phyloP scores from a whole-genome alignment of 2,888 invertebrate genomes.

The Drosophila eohydei region DNA sequence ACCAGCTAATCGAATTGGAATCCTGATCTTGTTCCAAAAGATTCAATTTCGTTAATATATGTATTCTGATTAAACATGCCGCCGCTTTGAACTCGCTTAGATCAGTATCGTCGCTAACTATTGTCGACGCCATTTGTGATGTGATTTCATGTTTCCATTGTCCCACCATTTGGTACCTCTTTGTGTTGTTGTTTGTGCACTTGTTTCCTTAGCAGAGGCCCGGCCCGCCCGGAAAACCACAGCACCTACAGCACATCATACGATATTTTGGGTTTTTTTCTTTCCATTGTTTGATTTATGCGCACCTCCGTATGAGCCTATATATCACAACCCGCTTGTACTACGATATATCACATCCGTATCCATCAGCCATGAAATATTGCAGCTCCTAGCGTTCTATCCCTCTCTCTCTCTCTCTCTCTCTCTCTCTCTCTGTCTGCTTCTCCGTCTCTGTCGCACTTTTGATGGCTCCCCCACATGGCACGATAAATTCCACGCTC shows the following conservation, averaged over 20 bases:
- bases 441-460: slow-evolving; percentile 10
- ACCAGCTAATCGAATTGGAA: neutral
- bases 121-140: slow-evolving; percentile 21
- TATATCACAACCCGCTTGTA: slow-evolving; percentile 62
- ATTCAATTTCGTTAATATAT: slow-evolving; percentile 11
- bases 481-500: slow-evolving; percentile 76
- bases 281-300: slow-evolving; percentile 65
- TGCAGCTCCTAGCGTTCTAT: slow-evolving; percentile 43
- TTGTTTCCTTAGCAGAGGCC: slow-evolving; percentile 37
- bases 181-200: slow-evolving; percentile 28
- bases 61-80: slow-evolving; percentile 4
- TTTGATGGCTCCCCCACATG: slow-evolving; percentile 62
- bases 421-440: neutral
- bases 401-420: slow-evolving; percentile 1
- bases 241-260: slow-evolving; percentile 20
- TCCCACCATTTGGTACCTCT: neutral
- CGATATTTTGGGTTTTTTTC: slow-evolving; percentile 22
- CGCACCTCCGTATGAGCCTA: slow-evolving; percentile 65
- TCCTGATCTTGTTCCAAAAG: neutral
- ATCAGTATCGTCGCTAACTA: slow-evolving; percentile 23
- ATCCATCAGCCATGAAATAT: slow-evolving; percentile 79
- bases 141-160: slow-evolving; percentile 9
- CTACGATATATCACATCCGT: slow-evolving; percentile 70
- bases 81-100: slow-evolving; percentile 44
- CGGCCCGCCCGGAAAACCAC: slow-evolving; percentile 33